Percentiles rank a stretch among this genome's conserved stretches.
Conservation (phyloP, 2,888 invertebrate species). For the Drosophila rellima region DNA sequence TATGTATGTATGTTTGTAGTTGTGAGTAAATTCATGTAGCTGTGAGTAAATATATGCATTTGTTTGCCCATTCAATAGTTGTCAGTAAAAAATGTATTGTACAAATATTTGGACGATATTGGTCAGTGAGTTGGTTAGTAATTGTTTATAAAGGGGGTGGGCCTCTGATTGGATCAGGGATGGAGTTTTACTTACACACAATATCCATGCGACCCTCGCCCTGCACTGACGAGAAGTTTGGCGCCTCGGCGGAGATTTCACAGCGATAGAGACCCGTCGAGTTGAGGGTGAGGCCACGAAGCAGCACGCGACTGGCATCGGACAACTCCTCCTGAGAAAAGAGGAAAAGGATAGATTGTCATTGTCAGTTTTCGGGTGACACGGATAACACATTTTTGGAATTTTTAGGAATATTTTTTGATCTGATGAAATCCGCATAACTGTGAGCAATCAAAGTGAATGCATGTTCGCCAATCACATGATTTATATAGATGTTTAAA, state of each 20-base stretch:
- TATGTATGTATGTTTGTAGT: conserved; percentile 2
- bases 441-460: too few species aligned
- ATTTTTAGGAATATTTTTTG: too few species aligned
- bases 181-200: conserved; percentile 89
- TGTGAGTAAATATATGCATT: conserved; percentile 14
- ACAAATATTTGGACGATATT: conserved; percentile 54
- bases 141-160: not conserved
- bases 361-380: not conserved
- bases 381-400: too few species aligned
- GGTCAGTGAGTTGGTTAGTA: conserved; percentile 33
- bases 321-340: conserved; percentile 89
- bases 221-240: conserved; percentile 91
- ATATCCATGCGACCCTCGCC: conserved; percentile 92
- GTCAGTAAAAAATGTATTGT: conserved; percentile 44
- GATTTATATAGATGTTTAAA: too few species aligned
- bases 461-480: too few species aligned
- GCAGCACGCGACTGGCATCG: conserved; percentile 89
- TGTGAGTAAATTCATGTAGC: not conserved
- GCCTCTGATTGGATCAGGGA: not conserved
- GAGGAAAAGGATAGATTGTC: too few species aligned
- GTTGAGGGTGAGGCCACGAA: conserved; percentile 89
- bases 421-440: too few species aligned
- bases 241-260: conserved; percentile 92
- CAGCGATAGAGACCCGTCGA: conserved; percentile 91
- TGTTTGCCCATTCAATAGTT: conserved; percentile 64